Evolutionary conservation across 2,113 vertebrate species (phyloP).

Genomic region (Okapia johnstoni): DNA sequence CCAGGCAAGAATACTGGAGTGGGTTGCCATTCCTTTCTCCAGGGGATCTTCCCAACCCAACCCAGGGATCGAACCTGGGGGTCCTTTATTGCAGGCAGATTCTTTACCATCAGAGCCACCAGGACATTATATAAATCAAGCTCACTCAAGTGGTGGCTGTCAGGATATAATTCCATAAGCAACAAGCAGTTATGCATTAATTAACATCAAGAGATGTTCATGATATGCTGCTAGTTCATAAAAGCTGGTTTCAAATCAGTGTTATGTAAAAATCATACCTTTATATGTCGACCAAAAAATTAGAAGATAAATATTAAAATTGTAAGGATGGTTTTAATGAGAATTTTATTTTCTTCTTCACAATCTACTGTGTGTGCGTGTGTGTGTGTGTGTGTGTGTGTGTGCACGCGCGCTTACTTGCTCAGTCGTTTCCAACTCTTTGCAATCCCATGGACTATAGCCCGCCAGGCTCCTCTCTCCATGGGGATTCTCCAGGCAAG

Average conservation of each 20-base stretch:
- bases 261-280: not conserved
- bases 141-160: not conserved
- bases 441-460: not conserved
- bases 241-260: not conserved
- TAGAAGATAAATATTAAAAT: not conserved
- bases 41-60: not conserved
- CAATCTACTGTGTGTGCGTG: not conserved
- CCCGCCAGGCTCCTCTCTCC: not conserved
- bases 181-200: not conserved
- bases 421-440: not conserved
- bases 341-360: not conserved
- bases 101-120: not conserved
- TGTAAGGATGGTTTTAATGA: not conserved
- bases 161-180: not conserved
- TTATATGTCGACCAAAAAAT: not conserved
- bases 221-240: not conserved
- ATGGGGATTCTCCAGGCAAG: not conserved
- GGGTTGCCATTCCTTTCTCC: not conserved
- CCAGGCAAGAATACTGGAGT: not conserved
- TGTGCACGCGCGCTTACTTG: accelerated
- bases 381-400: too few species aligned
- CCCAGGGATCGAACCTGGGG: not conserved
- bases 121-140: not conserved
- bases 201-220: not conserved
- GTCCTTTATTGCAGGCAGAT: not conserved